phyloP scores from a whole-genome alignment of 2,797 vertebrate species.

The Hybognathus amarus region DNA sequence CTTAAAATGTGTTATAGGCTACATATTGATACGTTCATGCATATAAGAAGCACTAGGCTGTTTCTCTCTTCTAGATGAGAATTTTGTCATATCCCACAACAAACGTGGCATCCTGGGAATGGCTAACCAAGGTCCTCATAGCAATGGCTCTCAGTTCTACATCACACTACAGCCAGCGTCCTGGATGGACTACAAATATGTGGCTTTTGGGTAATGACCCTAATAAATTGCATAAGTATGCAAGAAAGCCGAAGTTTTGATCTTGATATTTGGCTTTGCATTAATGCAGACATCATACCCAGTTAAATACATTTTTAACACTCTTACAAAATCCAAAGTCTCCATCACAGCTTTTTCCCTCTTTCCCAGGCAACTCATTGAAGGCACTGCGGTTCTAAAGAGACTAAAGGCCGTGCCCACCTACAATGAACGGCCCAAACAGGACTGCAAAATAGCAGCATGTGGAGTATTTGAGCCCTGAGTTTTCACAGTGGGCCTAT shows the following conservation, averaged over 20 bases:
- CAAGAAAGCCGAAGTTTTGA: neutral
- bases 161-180: constrained; percentile 84
- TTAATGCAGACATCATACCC: neutral
- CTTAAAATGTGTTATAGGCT: neutral
- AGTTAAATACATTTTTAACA: neutral
- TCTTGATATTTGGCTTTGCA: neutral
- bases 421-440: constrained; percentile 81
- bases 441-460: constrained; percentile 78
- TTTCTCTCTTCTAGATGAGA: constrained; percentile 81
- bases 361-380: constrained; percentile 80
- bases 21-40: neutral
- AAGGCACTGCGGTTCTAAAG: constrained; percentile 84
- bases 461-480: constrained; percentile 79
- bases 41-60: neutral
- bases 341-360: constrained; percentile 35
- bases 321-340: neutral
- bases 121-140: constrained; percentile 87
- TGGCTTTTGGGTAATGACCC: constrained; percentile 87
- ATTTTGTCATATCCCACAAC: constrained; percentile 82
- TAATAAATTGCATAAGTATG: neutral
- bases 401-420: constrained; percentile 79
- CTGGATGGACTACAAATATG: constrained; percentile 86
- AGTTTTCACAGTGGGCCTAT: constrained; percentile 25
- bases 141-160: constrained; percentile 90
- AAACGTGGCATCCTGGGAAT: constrained; percentile 85